Evolutionary conservation across 2,113 vertebrate species (phyloP), one percentile per base, ranked within the genome.

Genomic region (Electrona antarctica): DNA sequence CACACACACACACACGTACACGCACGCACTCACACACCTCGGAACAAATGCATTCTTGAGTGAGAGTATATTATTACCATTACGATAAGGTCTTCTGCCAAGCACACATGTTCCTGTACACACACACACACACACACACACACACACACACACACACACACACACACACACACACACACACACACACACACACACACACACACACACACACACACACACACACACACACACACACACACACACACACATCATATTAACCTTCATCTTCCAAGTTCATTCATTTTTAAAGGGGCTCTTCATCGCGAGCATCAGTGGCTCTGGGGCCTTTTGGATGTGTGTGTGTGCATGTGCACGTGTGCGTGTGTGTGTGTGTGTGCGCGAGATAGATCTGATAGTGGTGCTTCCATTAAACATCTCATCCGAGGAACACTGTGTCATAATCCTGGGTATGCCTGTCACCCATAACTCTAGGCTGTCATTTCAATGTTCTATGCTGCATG

Each of bases 261-360:
- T 92, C 83, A 83, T 90, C 89, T 89, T 85, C 33, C 83, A 89
- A 91, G 85, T 90, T 91, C 89, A 89, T 91, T 83, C 88, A 91
- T 89, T 86, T 89, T 90, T 90, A 88, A 41, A 89, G 87, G 79
- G 68, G 80, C 73, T 81, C 78, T 80, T 47, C 13, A 46, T 60
- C 71, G 75, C 67, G 77, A 60, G 75, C 77, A 67, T 85, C 68
- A 4, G 50, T 61, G 64, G 64, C 82, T 64, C 55, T 46, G 41
- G n/a, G 69, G 74, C 71, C 78, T 67, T n/a, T 64, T 51, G 78
- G 82, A 71, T 21, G 73, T 74, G 74, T 84, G 33, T 41, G 33
- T 41, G 4, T 4, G 4, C n/a, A 4, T 33, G 29, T 33, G 29
- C 29, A 33, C 4, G 29, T 4, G 29, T 33, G 29, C 4, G 29